Base-by-base conservation (phyloP, 2,113 vertebrate genomes). In the Chaenocephalus aceratus region DNA sequence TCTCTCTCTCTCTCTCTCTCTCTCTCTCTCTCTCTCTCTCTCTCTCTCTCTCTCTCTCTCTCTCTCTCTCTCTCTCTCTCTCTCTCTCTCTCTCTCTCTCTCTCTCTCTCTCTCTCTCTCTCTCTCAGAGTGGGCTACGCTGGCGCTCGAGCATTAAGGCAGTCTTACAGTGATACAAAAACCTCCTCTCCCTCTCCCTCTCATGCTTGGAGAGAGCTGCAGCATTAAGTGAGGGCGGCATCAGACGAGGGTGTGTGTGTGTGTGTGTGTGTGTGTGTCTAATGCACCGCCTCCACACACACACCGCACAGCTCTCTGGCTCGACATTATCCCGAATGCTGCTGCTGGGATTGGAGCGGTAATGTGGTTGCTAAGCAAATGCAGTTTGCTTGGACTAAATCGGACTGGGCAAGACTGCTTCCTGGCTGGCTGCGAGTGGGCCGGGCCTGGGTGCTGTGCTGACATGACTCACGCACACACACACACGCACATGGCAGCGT, bases 291-390 rank as follows among this genome's bases (percentile, higher is more conserved):
- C 89, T 86, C 80, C 75, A 63, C 86, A 80, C 78, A 44, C 73
- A 51, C 71, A 63, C n/a, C n/a, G 83, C 71, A 13, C 75, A 69
- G 77, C 53, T 12, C 79, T 80, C 79, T 56, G 85, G 84, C 69
- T 81, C 83, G 64, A 67, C 87, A 91, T 91, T 91, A 93, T 88
- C 80, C 89, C 72, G 75, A 93, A 92, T 85, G 88, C 88, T 80
- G 84, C 83, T 61, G 80, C 86, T 84, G 83, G 88, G 90, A 93
- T 91, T 91, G 92, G 92, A 91, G 91, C 72, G 10, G 74, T 88
- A 89, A 92, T 93, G 88, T 71, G 90, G 93, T 94, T 94, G 91
- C 92, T 94, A 93, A 94, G 93, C 91, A 93, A 94, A 94, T 82
- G 81, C 87, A 82, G 81, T 83, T 83, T 91, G 89, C 86, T 90